These are phyloP conservation scores for Hypomecis atomaria DNA, from an alignment of 2,888 invertebrate genomes.

Conservation along the genomic window DNA sequence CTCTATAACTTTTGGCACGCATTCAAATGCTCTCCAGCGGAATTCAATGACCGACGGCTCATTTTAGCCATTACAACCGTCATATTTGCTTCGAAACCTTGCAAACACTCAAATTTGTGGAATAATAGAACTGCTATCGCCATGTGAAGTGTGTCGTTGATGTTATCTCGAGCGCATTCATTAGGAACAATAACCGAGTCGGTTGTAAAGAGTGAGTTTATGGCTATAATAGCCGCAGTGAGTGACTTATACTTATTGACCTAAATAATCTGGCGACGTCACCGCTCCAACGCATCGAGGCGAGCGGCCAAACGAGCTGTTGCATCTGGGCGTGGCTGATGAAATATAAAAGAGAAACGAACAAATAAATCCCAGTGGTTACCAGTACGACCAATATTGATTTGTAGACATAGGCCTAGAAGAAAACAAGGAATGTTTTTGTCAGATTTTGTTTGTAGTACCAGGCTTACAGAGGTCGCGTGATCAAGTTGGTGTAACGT, in stretches of 20 bases:
- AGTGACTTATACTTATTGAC: conserved; percentile 69
- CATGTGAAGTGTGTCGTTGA: conserved; percentile 28
- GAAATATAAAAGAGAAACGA: conserved; percentile 40
- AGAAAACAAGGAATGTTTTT: conserved; percentile 33
- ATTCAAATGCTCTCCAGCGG: conserved; percentile 48
- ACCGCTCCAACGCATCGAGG: conserved; percentile 58
- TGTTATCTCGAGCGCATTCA: conserved; percentile 28
- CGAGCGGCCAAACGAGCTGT: conserved; percentile 47
- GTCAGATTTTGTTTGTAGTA: conserved; percentile 16
- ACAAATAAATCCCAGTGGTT: conserved; percentile 7
- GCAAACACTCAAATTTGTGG: conserved; percentile 11
- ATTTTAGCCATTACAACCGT: conserved; percentile 40
- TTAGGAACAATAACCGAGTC: conserved; percentile 30
- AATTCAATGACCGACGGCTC: conserved; percentile 47
- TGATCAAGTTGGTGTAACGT: conserved; percentile 47
- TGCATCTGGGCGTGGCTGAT: conserved; percentile 67
- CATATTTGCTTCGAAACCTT: conserved; percentile 32
- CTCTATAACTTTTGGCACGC: conserved; percentile 51
- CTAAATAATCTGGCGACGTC: conserved; percentile 76
- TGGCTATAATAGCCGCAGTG: conserved; percentile 68
- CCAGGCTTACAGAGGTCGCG: conserved; percentile 42
- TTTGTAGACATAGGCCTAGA: conserved; percentile 26
- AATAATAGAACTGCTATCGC: conserved; percentile 20
- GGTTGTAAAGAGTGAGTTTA: conserved; percentile 43
- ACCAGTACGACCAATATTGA: conserved; percentile 22